Percentiles rank a stretch among this genome's conserved stretches.
These are phyloP conservation scores for Dione juno DNA, from an alignment of 2,888 invertebrate species.

Conservation along the genomic window DNA sequence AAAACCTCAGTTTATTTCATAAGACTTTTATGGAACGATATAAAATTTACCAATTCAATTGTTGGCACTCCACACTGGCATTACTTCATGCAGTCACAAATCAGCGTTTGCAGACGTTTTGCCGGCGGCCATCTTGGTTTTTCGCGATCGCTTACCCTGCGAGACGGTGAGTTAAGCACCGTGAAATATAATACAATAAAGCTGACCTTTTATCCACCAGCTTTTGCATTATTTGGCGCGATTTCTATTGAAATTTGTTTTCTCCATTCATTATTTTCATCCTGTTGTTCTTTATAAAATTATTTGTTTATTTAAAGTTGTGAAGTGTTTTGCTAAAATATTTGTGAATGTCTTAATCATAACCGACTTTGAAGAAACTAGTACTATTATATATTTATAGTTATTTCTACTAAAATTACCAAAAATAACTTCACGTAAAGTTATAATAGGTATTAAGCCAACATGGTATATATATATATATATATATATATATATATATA, in stretches of 20 bases:
- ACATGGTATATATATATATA: too few species aligned
- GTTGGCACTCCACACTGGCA: constrained; percentile 60
- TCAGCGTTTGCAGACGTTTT: constrained; percentile 61
- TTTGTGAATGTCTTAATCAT: too few species aligned
- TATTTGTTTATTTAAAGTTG: not conserved
- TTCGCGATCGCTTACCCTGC: constrained; percentile 57
- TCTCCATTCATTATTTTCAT: constrained; percentile 13
- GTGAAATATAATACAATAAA: constrained; percentile 46
- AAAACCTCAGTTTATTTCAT: constrained; percentile 54
- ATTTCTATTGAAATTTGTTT: constrained; percentile 32
- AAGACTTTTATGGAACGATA: constrained; percentile 62
- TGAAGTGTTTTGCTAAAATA: not conserved
- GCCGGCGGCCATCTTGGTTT: constrained; percentile 63
- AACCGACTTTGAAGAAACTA: too few species aligned
- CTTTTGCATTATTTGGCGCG: constrained; percentile 31
- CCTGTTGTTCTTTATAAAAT: constrained; percentile 10
- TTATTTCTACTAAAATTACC: too few species aligned
- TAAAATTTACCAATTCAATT: constrained; percentile 64
- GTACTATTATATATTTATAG: too few species aligned
- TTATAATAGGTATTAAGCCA: not conserved
- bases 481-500: too few species aligned
- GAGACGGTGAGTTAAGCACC: constrained; percentile 55
- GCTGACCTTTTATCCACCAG: constrained; percentile 35
- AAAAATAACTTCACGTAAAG: too few species aligned
- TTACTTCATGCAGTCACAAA: constrained; percentile 63